These are phyloP conservation scores for Cyrtonyx montezumae DNA, from an alignment of 2,113 vertebrate species.

Conservation along the genomic window DNA sequence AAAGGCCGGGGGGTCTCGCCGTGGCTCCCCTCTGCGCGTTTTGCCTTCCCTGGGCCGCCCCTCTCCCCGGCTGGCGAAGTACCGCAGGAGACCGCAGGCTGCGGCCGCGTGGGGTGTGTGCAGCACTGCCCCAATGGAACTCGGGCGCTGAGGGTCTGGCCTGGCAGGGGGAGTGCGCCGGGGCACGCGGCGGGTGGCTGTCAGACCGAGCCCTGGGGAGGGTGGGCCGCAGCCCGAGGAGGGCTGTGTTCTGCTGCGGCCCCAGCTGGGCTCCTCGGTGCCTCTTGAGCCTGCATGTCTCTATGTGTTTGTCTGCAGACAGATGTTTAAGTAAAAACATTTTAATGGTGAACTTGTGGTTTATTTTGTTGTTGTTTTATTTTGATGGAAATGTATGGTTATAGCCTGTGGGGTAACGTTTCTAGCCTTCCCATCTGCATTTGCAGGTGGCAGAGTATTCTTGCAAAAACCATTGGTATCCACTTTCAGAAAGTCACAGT, in stretches of 20 bases:
- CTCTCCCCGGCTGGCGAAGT: background rate
- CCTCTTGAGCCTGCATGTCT: background rate
- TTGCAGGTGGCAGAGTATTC: background rate
- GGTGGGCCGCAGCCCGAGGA: too few relatives aligned
- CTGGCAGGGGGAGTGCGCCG: background rate
- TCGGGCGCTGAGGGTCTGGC: too few relatives aligned
- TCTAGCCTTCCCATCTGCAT: background rate
- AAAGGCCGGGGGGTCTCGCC: background rate
- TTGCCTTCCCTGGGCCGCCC: background rate
- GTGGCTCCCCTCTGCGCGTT: background rate
- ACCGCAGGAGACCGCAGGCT: background rate
- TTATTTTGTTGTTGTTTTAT: background rate
- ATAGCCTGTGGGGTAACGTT: background rate
- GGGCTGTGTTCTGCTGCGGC: too few relatives aligned
- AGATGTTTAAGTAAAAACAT: background rate
- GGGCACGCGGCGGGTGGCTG: too few relatives aligned
- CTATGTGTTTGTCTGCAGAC: rapidly evolving
- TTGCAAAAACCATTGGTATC: background rate
- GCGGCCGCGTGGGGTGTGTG: too few relatives aligned
- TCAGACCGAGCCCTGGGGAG: too few relatives aligned
- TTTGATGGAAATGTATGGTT: background rate
- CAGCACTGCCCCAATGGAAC: background rate
- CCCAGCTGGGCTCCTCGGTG: background rate
- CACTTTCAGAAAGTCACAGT: background rate
- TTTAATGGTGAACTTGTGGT: background rate